Conservation (phyloP, 2,888 invertebrate genomes). For the Hypselothyrea guttata region DNA sequence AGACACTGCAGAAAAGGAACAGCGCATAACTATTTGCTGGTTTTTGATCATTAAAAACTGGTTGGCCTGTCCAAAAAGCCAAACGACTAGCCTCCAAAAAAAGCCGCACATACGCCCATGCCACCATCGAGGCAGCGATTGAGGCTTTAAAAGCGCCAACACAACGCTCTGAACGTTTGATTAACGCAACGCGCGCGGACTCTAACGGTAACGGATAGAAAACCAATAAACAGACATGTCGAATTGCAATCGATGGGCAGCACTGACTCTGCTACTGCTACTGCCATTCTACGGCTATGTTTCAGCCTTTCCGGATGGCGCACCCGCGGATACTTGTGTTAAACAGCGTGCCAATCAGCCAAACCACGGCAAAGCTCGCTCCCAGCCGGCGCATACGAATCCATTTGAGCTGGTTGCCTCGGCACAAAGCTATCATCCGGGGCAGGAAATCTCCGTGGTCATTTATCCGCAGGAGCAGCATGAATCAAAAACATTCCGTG, state of each 20-base stretch:
- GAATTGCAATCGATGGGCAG: constrained; percentile 17
- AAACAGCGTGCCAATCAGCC: constrained; percentile 88
- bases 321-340: constrained; percentile 91
- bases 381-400: constrained; percentile 85
- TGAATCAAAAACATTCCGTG: constrained; percentile 85
- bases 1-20: constrained; percentile 70
- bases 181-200: constrained; percentile 54
- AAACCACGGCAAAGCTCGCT: constrained; percentile 88
- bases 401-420: constrained; percentile 88
- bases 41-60: constrained; percentile 79
- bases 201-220: background rate
- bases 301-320: constrained; percentile 89
- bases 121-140: constrained; percentile 36
- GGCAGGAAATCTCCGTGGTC: constrained; percentile 85
- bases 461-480: constrained; percentile 72
- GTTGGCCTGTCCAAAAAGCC: constrained; percentile 53
- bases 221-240: constrained; percentile 29
- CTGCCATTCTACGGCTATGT: constrained; percentile 70
- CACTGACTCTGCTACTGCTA: constrained; percentile 53
- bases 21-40: constrained; percentile 53
- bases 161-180: constrained; percentile 67
- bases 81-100: constrained; percentile 20
- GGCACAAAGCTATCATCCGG: constrained; percentile 86
- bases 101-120: constrained; percentile 44
- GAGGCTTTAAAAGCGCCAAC: constrained; percentile 69